Conservation (phyloP, 2,888 invertebrate genomes). For the Drosophila subsilvestris region DNA sequence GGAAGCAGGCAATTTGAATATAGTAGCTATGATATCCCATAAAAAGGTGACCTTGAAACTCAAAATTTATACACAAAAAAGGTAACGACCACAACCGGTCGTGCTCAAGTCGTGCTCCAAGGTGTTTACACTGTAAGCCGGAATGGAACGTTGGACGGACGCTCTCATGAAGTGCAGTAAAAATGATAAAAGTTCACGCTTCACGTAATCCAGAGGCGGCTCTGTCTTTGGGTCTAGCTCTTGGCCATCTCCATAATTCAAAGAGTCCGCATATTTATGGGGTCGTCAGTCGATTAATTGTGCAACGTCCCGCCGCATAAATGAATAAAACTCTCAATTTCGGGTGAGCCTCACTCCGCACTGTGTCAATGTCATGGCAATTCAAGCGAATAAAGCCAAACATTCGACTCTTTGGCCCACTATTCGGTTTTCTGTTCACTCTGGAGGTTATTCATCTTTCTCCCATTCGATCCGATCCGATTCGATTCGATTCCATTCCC, state of each 20-base stretch:
- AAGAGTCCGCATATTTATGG: conserved; percentile 41
- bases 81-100: conserved; percentile 70
- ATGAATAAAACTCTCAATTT: conserved; percentile 51
- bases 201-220: conserved; percentile 13
- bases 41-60: conserved; percentile 61
- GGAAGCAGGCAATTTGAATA: conserved; percentile 66
- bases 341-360: conserved; percentile 36
- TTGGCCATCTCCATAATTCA: conserved; percentile 23
- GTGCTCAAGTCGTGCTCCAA: conserved; percentile 42
- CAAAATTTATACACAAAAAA: conserved; percentile 6
- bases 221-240: conserved; percentile 20
- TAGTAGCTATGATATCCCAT: conserved; percentile 11
- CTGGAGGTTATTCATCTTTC: conserved; percentile 5
- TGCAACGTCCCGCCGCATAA: conserved; percentile 61
- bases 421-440: not conserved
- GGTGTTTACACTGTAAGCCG: conserved; percentile 59
- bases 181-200: conserved; percentile 59
- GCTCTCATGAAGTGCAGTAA: conserved; percentile 39
- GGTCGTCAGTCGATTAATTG: conserved; percentile 52
- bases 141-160: conserved; percentile 15
- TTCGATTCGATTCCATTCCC: not conserved
- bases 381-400: conserved; percentile 41
- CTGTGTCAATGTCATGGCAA: conserved; percentile 72
- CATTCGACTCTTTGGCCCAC: conserved; percentile 10
- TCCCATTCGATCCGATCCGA: not conserved